Conservation (phyloP, 2,113 vertebrate genomes). For the Gasterosteus aculeatus region DNA sequence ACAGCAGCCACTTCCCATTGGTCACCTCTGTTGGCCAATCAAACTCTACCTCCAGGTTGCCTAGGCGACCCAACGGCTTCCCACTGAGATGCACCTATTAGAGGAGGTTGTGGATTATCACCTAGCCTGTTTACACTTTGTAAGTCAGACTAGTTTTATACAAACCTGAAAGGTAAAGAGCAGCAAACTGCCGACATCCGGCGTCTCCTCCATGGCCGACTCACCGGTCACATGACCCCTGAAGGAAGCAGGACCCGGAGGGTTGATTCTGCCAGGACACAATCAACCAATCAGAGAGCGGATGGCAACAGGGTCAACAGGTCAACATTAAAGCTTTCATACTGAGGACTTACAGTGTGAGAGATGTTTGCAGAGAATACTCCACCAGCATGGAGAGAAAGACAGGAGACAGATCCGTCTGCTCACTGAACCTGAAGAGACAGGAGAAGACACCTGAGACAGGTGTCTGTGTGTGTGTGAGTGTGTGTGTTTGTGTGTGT, state of each 20-base stretch:
- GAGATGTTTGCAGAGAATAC: slow-evolving; percentile 82
- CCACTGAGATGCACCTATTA: slow-evolving; percentile 82
- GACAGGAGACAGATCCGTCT: slow-evolving; percentile 80
- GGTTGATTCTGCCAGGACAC: slow-evolving; percentile 28
- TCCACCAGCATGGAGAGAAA: slow-evolving; percentile 82
- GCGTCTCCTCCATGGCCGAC: slow-evolving; percentile 82
- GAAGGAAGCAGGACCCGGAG: slow-evolving; percentile 74
- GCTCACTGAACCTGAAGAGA: slow-evolving; percentile 85
- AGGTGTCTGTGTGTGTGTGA: slow-evolving; percentile 4
- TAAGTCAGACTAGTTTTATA: neutral
- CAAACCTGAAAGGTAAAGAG: slow-evolving; percentile 63
- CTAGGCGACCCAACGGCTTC: slow-evolving; percentile 79
- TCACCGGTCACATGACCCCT: slow-evolving; percentile 88
- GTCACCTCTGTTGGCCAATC: slow-evolving; percentile 88
- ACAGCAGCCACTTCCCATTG: slow-evolving; percentile 93
- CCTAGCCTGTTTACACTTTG: neutral
- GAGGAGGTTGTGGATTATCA: neutral
- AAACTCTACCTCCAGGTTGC: slow-evolving; percentile 85
- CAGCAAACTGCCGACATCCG: slow-evolving; percentile 86
- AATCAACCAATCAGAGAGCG: neutral
- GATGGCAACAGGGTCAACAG: neutral
- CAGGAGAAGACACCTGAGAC: neutral
- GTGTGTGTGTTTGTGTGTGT: slow-evolving; percentile 23
- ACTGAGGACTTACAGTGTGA: slow-evolving; percentile 58
- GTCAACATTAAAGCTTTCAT: neutral